A percentile compares a stretch with the other conserved stretches of the same genome.
Evolutionary conservation across 2,797 vertebrate genomes (phyloP).

Genomic region (Masticophis lateralis): DNA sequence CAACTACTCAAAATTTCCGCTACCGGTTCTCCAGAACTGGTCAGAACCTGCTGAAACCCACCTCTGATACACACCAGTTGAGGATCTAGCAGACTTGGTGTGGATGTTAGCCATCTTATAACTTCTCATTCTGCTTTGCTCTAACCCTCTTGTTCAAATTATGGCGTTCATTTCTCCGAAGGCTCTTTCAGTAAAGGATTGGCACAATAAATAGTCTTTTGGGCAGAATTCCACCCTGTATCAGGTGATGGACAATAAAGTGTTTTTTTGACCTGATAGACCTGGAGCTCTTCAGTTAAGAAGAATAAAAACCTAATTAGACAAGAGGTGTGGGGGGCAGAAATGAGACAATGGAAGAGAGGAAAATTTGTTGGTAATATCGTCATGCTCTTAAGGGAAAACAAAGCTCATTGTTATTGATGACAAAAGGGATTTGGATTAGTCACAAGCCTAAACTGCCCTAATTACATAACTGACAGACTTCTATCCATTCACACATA

Average conservation of each 20-base stretch:
- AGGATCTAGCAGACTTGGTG: slow-evolving; percentile 20
- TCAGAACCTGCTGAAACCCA: no score
- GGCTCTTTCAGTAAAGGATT: neutral
- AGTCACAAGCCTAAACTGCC: neutral
- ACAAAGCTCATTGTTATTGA: neutral
- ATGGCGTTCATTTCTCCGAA: slow-evolving; percentile 4
- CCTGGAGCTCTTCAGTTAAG: neutral
- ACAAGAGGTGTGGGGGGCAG: neutral
- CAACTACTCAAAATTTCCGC: no score
- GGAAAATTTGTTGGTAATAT: neutral
- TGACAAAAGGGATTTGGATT: neutral
- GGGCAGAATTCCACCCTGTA: rapidly evolving
- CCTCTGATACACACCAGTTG: neutral
- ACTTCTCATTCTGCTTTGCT: slow-evolving; percentile 16
- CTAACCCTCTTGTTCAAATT: slow-evolving; percentile 33
- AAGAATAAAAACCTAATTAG: neutral
- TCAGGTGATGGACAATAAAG: neutral
- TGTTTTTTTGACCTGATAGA: neutral
- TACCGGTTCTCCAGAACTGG: no score
- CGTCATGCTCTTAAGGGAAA: neutral
- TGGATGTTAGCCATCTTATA: slow-evolving; percentile 16
- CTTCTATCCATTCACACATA: neutral
- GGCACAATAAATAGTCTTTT: neutral
- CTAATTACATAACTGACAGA: neutral
- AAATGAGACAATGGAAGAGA: neutral